Conservation (phyloP, 2,888 invertebrate genomes). For the Ophion slaviceki region DNA sequence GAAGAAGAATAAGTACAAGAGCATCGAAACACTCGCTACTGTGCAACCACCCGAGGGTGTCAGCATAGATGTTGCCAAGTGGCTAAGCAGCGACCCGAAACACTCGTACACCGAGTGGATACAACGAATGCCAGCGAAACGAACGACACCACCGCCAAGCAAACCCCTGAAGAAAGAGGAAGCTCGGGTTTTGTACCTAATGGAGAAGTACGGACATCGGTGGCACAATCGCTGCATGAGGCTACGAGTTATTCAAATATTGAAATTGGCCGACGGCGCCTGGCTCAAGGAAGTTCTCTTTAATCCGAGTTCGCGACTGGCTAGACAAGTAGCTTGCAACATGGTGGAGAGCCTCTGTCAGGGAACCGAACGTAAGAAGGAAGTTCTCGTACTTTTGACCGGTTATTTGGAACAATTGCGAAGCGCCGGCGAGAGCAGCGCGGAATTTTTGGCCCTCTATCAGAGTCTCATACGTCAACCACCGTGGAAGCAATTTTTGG, state of each 20-base stretch:
- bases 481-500: constrained; percentile 97
- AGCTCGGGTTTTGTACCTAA: constrained; percentile 85
- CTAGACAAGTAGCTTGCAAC: constrained; percentile 94
- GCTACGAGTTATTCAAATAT: constrained; percentile 85
- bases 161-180: constrained; percentile 79
- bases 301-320: constrained; percentile 94
- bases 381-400: constrained; percentile 93
- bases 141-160: constrained; percentile 75
- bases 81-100: constrained; percentile 89
- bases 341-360: constrained; percentile 93
- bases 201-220: constrained; percentile 90
- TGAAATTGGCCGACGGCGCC: constrained; percentile 88
- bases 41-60: constrained; percentile 86
- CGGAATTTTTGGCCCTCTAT: constrained; percentile 95
- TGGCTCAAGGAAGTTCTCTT: constrained; percentile 97
- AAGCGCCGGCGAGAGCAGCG: constrained; percentile 94
- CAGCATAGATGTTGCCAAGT: constrained; percentile 89
- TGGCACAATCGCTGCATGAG: constrained; percentile 86
- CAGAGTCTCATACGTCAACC: constrained; percentile 93
- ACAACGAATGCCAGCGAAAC: constrained; percentile 86
- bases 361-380: constrained; percentile 88
- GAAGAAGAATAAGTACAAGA: constrained; percentile 86
- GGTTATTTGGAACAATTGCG: constrained; percentile 94
- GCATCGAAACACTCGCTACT: constrained; percentile 85
- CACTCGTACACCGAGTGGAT: constrained; percentile 91